Conservation (phyloP, 2,797 vertebrate species). For the Chelon auratus region DNA sequence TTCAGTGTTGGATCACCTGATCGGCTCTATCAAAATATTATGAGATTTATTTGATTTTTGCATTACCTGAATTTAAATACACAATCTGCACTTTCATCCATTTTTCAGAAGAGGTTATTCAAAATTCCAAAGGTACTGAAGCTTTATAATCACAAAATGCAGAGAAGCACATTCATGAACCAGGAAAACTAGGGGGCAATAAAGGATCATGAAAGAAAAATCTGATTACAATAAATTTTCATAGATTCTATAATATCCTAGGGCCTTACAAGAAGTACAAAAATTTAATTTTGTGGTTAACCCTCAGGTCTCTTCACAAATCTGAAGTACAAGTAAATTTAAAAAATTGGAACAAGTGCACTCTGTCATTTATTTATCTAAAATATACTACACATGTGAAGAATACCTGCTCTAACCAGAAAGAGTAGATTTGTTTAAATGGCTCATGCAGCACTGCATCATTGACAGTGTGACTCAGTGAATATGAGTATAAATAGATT, state of each 20-base stretch:
- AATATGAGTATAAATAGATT: constrained; percentile 47
- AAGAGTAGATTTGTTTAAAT: neutral
- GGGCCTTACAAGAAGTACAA: too few relatives aligned
- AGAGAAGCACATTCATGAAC: too few relatives aligned
- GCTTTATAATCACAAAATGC: neutral
- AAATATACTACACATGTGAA: neutral
- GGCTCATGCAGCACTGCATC: neutral
- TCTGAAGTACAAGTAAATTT: too few relatives aligned
- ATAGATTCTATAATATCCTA: too few relatives aligned
- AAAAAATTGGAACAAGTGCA: too few relatives aligned
- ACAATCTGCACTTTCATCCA: neutral
- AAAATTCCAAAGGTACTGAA: too few relatives aligned
- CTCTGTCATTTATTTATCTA: too few relatives aligned
- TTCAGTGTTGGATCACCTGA: neutral
- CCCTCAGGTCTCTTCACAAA: too few relatives aligned
- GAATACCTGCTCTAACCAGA: neutral
- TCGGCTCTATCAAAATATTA: too few relatives aligned
- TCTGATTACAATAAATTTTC: too few relatives aligned
- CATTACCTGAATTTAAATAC: neutral
- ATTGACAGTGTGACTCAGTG: constrained; percentile 2
- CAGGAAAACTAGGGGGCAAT: neutral
- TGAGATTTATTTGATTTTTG: neutral
- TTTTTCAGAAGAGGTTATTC: neutral
- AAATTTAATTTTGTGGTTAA: too few relatives aligned
- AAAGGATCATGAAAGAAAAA: neutral